Base-by-base conservation (phyloP, 2,113 vertebrate species). In the Centropus bengalensis region DNA sequence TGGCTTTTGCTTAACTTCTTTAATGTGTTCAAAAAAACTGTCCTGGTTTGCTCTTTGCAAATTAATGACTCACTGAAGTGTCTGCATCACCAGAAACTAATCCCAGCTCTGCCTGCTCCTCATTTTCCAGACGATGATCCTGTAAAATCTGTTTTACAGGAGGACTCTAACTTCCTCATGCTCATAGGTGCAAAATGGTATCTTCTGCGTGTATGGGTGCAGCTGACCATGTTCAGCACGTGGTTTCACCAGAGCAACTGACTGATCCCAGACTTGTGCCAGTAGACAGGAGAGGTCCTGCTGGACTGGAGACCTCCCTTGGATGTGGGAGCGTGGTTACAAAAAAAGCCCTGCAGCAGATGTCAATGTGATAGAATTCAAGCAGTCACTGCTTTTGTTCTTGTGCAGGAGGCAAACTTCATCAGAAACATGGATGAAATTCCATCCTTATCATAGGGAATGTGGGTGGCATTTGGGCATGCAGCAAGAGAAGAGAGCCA, bases 401-500 rank as follows among this genome's bases (percentile, higher is more conserved):
- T 88, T 51, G 14, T 79, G 58, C 12, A 0, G 45, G 63, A 86
- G 62, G 68, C 47, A 78, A 85, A 82, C 88, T 94, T 88, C 67
- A 49, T 77, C 45, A 85, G 63, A 92, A 95, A 44, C 36, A 10
- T 6, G 5, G 92, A 66, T 94, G 88, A 94, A 95, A 96, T 93
- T 92, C 20, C 56, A 92, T 45, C 32, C 88, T 96, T 94, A 89
- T 94, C 94, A 94, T 69, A 60, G 70, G 74, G 89, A 89, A 78
- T 62, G 32, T 3, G 8, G 62, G 70, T 85, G 79, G 81, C 77
- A 91, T 97, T 96, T 62, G 71, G 95, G 40, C 23, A 66, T 0
- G 2, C 20, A 83, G 71, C 54, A 19, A 87, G 51, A 71, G 70
- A 58, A 79, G 26, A 82, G 67, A 70, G n/a, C 11, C 21, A 66